Evolutionary conservation across 2,113 vertebrate species (phyloP), one percentile per base, ranked within the genome.

Genomic region (Halichoeres trimaculatus): DNA sequence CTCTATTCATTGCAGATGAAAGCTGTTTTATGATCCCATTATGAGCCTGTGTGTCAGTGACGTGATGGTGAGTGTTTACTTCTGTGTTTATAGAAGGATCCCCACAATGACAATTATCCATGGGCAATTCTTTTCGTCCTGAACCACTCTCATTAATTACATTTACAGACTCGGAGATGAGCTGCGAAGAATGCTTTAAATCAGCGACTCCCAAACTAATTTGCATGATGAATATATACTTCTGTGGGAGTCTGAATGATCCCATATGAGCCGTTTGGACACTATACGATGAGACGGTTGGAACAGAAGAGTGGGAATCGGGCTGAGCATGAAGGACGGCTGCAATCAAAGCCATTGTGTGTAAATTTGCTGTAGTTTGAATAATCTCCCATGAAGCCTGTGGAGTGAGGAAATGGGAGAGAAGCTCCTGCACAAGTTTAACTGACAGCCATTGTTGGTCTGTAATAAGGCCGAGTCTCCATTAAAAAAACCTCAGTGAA

Each of bases 111-210:
- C 91, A 92, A 93, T 94, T 93, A 93, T 88, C 80, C 91, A 60
- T 88, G 85, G 81, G 91, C 83, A 87, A 83, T 95, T 94, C 87
- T 82, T 89, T 92, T 93, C 85, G 85, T 92, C 93, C 90, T 90
- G 81, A 94, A 94, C 85, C 84, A 93, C 86, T 88, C 69, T 84
- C 87, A 93, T 88, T 95, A 94, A 94, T 95, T 95, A 90, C 91
- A 92, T 94, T 95, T 94, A 94, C 93, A 86, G 88, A 78, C 82
- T 92, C 92, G 91, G 85, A 92, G 93, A 94, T 94, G 79, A 95
- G 94, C 89, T 91, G 92, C 84, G 84, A 90, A 80, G 82, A 90
- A 93, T 91, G 88, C 74, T 90, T 94, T 93, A 93, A 92, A 88
- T 90, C 90, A 90, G 89, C 81, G 71, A 76, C 88, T 94, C 84